A percentile compares a stretch with the other conserved stretches of the same genome.
phyloP scores from a whole-genome alignment of 2,113 vertebrate genomes.

The Upupa epops region DNA sequence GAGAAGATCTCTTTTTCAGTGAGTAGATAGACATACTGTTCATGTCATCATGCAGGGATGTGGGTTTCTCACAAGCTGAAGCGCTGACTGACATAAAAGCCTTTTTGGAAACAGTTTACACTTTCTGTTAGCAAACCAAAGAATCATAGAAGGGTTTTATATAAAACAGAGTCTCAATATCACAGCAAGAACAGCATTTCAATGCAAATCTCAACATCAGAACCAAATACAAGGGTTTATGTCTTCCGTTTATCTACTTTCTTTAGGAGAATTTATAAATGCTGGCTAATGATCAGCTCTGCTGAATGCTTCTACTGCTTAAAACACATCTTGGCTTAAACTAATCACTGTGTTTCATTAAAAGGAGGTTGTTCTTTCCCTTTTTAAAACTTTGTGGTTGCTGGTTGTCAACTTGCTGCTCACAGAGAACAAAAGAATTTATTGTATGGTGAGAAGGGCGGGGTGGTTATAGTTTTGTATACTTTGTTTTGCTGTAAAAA shows the following conservation, averaged over 20 bases:
- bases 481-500: background rate
- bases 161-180: background rate
- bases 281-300: background rate
- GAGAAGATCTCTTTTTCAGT: background rate
- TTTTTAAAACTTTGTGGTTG: constrained; percentile 36
- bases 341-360: constrained; percentile 26
- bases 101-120: background rate
- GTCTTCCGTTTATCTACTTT: background rate
- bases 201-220: background rate
- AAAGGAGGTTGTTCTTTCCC: background rate
- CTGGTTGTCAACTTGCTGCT: background rate
- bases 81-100: constrained; percentile 6
- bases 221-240: background rate
- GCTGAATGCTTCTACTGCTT: constrained; percentile 1
- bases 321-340: constrained; percentile 12
- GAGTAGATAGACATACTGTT: background rate
- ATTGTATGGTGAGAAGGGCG: background rate
- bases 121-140: background rate
- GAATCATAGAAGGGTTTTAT: background rate
- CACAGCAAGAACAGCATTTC: background rate
- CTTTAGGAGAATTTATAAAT: background rate
- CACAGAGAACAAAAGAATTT: background rate
- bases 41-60: background rate
- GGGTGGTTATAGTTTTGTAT: background rate
- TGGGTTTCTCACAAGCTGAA: background rate